These are phyloP conservation scores for Crotalus adamanteus DNA, from an alignment of 2,797 vertebrate genomes.

Conservation along the genomic window DNA sequence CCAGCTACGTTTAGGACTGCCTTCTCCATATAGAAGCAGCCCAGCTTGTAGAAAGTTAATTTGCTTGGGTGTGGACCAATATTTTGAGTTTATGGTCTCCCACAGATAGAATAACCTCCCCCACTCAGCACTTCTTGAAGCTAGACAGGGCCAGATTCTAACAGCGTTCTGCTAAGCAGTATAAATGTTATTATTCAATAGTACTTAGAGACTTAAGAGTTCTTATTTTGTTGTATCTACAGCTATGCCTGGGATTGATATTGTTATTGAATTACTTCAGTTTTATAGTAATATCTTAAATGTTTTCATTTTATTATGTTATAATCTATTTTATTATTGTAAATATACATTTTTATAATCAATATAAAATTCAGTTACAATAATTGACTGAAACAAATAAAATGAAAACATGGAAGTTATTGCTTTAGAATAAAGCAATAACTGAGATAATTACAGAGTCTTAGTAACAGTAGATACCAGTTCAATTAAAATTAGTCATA, in stretches of 20 bases:
- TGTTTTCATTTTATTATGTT: background rate
- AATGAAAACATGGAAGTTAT: background rate
- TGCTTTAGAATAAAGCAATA: background rate
- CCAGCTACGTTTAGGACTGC: background rate
- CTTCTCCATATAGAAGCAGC: background rate
- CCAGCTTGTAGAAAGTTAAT: background rate
- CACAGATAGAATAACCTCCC: background rate
- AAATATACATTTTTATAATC: background rate
- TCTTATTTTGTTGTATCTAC: background rate
- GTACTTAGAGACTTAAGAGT: background rate
- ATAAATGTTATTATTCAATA: background rate
- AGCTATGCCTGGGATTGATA: background rate
- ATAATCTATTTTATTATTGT: background rate
- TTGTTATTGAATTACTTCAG: background rate
- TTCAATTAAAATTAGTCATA: background rate
- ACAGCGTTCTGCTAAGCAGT: background rate
- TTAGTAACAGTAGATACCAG: background rate
- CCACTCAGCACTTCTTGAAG: background rate
- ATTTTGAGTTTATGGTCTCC: background rate
- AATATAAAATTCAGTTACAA: background rate
- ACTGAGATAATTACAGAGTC: background rate
- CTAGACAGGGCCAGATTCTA: background rate
- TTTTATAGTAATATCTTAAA: background rate
- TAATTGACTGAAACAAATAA: background rate
- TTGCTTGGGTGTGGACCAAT: background rate